A percentile compares a stretch with the other conserved stretches of the same genome.
Evolutionary conservation across 2,113 vertebrate species (phyloP).

Genomic region (Corythaixoides concolor): DNA sequence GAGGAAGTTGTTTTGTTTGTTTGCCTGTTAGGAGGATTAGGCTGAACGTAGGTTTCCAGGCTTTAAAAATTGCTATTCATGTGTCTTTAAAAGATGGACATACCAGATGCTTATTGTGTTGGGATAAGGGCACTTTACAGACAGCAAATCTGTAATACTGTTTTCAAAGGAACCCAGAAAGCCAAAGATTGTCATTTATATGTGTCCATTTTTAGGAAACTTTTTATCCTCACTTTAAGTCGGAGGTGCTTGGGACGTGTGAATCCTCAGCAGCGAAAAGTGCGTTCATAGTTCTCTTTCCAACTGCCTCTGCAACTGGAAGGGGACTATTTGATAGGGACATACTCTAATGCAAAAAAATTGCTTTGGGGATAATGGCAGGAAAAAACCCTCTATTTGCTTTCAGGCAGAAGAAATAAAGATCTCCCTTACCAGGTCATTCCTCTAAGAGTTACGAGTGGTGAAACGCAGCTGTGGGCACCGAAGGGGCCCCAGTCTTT

Average conservation of each 20-base stretch:
- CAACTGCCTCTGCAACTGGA: background rate
- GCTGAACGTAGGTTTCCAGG: constrained; percentile 10
- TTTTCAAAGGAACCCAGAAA: background rate
- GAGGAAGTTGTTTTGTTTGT: constrained; percentile 63
- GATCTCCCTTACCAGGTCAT: background rate
- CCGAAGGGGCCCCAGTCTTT: background rate
- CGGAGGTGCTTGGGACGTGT: background rate
- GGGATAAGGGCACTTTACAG: background rate
- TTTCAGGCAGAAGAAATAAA: background rate
- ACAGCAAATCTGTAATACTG: background rate
- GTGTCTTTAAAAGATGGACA: background rate
- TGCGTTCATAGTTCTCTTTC: background rate
- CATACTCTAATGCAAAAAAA: background rate
- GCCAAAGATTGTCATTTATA: background rate
- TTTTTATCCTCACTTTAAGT: background rate
- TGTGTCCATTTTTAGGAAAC: background rate
- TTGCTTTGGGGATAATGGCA: background rate
- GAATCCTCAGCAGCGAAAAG: background rate
- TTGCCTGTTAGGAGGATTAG: constrained; percentile 50
- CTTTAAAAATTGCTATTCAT: constrained; percentile 52
- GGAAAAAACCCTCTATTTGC: background rate
- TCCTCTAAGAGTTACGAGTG: background rate
- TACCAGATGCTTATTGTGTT: constrained; percentile 1
- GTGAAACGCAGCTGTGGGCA: background rate
- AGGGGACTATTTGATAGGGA: background rate